A percentile compares a stretch with the other conserved stretches of the same genome.
phyloP scores from a whole-genome alignment of 2,888 invertebrate species.

The Lathronympha strigana region DNA sequence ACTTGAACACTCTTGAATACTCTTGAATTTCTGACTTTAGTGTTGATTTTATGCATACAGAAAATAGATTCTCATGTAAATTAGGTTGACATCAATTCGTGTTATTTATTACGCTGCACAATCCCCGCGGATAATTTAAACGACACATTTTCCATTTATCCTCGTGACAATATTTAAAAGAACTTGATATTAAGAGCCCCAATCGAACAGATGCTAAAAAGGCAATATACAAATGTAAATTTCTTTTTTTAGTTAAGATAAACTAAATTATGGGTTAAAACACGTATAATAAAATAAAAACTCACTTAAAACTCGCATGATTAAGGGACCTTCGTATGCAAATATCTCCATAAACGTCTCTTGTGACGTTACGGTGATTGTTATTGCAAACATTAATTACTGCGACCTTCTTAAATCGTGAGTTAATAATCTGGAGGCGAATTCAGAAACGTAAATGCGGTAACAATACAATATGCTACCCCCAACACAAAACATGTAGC shows the following conservation, averaged over 20 bases:
- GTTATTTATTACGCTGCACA: conserved; percentile 1
- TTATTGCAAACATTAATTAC: conserved; percentile 76
- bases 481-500: too few species aligned
- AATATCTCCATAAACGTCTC: conserved; percentile 64
- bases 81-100: background rate
- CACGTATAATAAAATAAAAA: conserved; percentile 51
- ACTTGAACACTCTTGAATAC: too few species aligned
- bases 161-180: conserved; percentile 4
- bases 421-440: conserved; percentile 58
- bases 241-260: conserved; percentile 20
- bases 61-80: background rate
- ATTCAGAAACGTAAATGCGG: conserved; percentile 26
- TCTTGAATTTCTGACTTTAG: too few species aligned
- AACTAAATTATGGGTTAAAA: conserved; percentile 29
- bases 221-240: conserved; percentile 20
- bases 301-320: conserved; percentile 60
- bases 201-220: conserved; percentile 19
- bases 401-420: conserved; percentile 70
- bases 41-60: background rate
- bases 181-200: background rate
- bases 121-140: background rate
- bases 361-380: conserved; percentile 65
- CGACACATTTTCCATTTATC: conserved; percentile 6
- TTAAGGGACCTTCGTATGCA: conserved; percentile 62
- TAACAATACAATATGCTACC: background rate